phyloP scores from a whole-genome alignment of 2,888 invertebrate species.

The Coelinius sp. region DNA sequence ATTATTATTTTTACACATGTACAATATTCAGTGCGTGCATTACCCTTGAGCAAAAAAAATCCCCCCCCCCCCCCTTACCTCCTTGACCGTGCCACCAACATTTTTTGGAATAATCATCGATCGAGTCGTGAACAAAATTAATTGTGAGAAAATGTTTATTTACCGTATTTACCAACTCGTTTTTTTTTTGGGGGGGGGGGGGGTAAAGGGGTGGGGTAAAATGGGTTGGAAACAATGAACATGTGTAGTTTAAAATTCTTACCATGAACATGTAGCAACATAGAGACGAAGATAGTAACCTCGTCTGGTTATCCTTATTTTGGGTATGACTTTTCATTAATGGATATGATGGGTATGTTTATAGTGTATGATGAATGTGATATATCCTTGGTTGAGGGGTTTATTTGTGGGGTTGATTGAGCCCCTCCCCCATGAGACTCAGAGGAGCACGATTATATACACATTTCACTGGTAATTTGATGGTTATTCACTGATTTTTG shows the following conservation, averaged over 20 bases:
- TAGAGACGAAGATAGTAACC: conserved; percentile 50
- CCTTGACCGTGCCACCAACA: no score
- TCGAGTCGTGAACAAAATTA: conserved; percentile 20
- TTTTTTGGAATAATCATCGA: conserved; percentile 18
- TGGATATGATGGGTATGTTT: no score
- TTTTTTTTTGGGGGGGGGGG: no score
- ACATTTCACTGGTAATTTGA: background rate
- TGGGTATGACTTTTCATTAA: conserved; percentile 55
- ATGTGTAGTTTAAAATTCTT: conserved; percentile 20
- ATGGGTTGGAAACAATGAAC: no score
- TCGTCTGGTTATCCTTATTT: conserved; percentile 45
- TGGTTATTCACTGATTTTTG: background rate
- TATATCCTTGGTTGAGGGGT: no score
- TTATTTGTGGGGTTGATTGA: no score
- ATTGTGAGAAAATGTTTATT: conserved; percentile 11
- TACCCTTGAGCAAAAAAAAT: conserved; percentile 32
- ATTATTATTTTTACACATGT: conserved; percentile 39
- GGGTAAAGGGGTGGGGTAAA: background rate
- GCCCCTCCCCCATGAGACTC: background rate
- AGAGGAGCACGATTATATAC: background rate
- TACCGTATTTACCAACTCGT: no score
- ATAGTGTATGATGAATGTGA: no score
- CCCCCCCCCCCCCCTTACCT: no score
- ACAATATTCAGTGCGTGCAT: conserved; percentile 38
- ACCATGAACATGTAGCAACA: conserved; percentile 51